Evolutionary conservation across 1,140 invertebrate genomes (phyloP).

Genomic region (Oscheius sp.): DNA sequence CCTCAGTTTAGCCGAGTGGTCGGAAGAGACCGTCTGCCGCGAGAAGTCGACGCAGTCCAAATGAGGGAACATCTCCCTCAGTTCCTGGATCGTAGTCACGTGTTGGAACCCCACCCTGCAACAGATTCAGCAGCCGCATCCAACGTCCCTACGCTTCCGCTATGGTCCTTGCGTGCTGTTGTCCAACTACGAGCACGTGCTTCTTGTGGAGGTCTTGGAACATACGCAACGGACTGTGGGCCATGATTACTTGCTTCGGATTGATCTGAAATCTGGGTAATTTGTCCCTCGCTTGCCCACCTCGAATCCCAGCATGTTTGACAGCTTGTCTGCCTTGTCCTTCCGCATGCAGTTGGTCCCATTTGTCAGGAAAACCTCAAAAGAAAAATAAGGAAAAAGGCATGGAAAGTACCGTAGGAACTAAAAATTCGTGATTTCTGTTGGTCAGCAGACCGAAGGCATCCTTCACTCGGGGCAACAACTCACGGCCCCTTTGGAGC

Average conservation of each 20-base stretch:
- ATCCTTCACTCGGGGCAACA: slow-evolving; percentile 69
- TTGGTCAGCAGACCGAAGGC: slow-evolving; percentile 66
- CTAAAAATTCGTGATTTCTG: slow-evolving; percentile 16
- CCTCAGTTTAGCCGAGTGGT: slow-evolving; percentile 56
- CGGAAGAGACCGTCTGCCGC: slow-evolving; percentile 49
- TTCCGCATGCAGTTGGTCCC: slow-evolving; percentile 38
- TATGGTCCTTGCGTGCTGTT: slow-evolving; percentile 70
- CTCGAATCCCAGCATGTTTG: slow-evolving; percentile 38
- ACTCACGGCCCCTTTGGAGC: slow-evolving; percentile 69
- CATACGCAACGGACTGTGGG: slow-evolving; percentile 71
- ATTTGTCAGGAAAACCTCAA: slow-evolving; percentile 43
- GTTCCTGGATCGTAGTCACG: slow-evolving; percentile 68
- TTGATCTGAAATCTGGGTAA: slow-evolving; percentile 30
- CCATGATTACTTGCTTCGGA: slow-evolving; percentile 71
- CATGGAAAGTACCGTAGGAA: slow-evolving; percentile 29
- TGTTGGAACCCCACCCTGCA: slow-evolving; percentile 70
- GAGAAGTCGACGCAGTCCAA: slow-evolving; percentile 73
- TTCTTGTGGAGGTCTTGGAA: slow-evolving; percentile 70
- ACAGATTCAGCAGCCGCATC: background rate
- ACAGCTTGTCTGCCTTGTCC: slow-evolving; percentile 31
- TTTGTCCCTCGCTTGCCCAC: slow-evolving; percentile 7
- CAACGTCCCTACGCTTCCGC: slow-evolving; percentile 63
- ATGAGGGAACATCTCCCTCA: slow-evolving; percentile 69
- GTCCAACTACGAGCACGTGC: slow-evolving; percentile 71
- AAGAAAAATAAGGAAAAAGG: background rate